Percentiles rank a stretch among this genome's conserved stretches.
Evolutionary conservation across 2,888 invertebrate species (phyloP).

Genomic region (Calameuta pallipes): DNA sequence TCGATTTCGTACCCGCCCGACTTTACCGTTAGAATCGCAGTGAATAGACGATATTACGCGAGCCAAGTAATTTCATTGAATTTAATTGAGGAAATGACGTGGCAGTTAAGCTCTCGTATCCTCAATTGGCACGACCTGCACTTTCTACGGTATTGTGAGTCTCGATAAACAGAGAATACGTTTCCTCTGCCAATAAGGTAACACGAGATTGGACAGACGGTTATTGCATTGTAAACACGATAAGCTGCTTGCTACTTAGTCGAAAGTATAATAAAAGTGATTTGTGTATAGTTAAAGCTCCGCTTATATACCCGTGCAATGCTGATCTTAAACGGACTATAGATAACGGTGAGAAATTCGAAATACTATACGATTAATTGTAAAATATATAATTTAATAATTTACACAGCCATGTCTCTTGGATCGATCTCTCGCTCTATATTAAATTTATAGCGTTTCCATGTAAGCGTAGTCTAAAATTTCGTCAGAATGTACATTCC

Average conservation of each 20-base stretch:
- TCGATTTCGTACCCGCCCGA: not conserved
- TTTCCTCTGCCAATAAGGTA: not conserved
- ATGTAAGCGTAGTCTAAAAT: not conserved
- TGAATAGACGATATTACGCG: conserved; percentile 14
- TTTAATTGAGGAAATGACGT: conserved; percentile 26
- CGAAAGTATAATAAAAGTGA: not conserved
- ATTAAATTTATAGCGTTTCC: not conserved
- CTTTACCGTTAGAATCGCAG: not conserved
- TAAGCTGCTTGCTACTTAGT: not conserved
- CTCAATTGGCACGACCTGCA: conserved; percentile 23
- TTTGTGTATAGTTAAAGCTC: not conserved
- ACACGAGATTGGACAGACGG: not conserved
- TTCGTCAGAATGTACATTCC: not conserved
- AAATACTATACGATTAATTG: not conserved
- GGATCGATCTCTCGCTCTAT: not conserved
- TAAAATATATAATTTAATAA: not conserved
- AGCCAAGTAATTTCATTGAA: conserved; percentile 24
- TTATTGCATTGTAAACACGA: not conserved
- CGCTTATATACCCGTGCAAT: not conserved
- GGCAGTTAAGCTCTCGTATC: conserved; percentile 16
- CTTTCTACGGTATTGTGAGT: conserved; percentile 13
- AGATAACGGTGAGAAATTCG: not conserved
- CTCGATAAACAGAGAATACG: not conserved
- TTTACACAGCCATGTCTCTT: not conserved
- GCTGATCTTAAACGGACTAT: not conserved